phyloP scores from a whole-genome alignment of 2,113 vertebrate genomes.

The Scolopax mira region DNA sequence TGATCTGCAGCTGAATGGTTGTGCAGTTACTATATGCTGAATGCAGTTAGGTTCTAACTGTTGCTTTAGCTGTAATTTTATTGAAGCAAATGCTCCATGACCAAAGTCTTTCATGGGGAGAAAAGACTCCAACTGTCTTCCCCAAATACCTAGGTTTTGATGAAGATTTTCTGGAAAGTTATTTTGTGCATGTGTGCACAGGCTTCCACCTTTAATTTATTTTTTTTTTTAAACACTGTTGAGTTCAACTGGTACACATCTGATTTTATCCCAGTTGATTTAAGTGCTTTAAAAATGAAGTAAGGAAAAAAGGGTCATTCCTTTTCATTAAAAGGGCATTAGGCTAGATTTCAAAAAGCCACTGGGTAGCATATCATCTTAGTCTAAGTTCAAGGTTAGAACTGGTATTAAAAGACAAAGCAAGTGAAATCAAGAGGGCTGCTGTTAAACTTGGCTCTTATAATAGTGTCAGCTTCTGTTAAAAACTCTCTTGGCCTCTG shows the following conservation, averaged over 20 bases:
- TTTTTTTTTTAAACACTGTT: background rate
- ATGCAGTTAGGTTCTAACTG: background rate
- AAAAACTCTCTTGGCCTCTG: conserved; percentile 42
- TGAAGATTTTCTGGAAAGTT: background rate
- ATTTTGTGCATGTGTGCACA: background rate
- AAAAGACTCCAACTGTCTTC: background rate
- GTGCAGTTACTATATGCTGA: background rate
- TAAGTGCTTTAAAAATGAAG: background rate
- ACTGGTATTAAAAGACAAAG: conserved; percentile 5
- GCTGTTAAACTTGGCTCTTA: conserved; percentile 38
- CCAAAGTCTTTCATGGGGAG: background rate
- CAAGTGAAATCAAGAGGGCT: conserved; percentile 41
- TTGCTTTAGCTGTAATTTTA: background rate
- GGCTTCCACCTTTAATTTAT: background rate
- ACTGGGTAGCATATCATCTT: background rate
- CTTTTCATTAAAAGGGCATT: background rate
- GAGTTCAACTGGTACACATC: background rate
- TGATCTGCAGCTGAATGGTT: background rate
- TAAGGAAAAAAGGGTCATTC: background rate
- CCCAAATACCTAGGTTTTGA: background rate
- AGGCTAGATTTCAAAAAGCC: conserved; percentile 8
- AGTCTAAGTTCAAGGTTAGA: conserved; percentile 48
- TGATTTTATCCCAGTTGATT: background rate
- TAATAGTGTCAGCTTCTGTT: conserved; percentile 12
- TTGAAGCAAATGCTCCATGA: background rate